Conservation (phyloP, 23 tunicate species). For the Aplidium turbinatum region DNA sequence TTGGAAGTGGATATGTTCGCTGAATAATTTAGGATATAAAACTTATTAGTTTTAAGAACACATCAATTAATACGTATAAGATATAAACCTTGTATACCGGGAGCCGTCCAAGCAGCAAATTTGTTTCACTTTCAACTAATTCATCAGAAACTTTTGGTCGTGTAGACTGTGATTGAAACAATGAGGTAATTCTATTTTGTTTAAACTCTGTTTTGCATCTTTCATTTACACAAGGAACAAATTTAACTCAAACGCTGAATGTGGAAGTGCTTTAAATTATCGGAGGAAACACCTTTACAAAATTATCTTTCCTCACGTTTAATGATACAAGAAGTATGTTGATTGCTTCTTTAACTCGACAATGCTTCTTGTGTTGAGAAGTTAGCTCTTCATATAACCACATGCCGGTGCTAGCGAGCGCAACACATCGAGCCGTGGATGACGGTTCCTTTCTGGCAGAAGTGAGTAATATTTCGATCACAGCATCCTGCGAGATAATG, state of each 20-base stretch:
- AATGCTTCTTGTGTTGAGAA: slow-evolving; percentile 37
- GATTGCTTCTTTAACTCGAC: slow-evolving; percentile 69
- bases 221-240: background rate
- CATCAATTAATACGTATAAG: too few relatives aligned
- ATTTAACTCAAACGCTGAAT: background rate
- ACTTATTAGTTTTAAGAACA: too few relatives aligned
- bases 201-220: too few relatives aligned
- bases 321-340: slow-evolving; percentile 69
- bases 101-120: too few relatives aligned
- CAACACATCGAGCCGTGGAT: slow-evolving; percentile 75
- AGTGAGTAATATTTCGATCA: slow-evolving; percentile 69
- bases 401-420: slow-evolving; percentile 81
- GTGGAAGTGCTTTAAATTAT: background rate
- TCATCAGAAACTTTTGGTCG: too few relatives aligned
- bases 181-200: too few relatives aligned
- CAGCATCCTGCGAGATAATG: slow-evolving; percentile 50
- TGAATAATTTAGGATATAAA: too few relatives aligned
- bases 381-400: slow-evolving; percentile 93
- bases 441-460: slow-evolving; percentile 76
- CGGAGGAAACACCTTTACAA: background rate
- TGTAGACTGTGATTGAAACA: too few relatives aligned
- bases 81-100: background rate
- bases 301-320: slow-evolving; percentile 38
- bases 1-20: too few relatives aligned
- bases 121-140: too few relatives aligned